Evolutionary conservation across 2,113 vertebrate species (phyloP), one percentile per base, ranked within the genome.

Genomic region (Dissostichus mawsoni): DNA sequence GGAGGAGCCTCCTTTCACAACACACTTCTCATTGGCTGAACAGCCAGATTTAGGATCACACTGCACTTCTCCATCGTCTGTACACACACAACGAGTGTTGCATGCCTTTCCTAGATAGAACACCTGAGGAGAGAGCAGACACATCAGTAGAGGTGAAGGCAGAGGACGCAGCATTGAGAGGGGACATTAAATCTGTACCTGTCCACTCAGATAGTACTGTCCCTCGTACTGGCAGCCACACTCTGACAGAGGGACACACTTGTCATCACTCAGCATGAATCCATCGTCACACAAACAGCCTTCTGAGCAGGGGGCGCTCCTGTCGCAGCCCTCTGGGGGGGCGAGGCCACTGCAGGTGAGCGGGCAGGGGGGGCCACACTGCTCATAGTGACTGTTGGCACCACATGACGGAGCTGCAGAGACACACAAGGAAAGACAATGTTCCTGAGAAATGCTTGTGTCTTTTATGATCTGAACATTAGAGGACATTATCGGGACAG

Each of bases 231-330:
- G 68, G 57, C 83, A 85, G 51, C 83, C 83, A 47, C 83, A 85
- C 29, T 85, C 78, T 14, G 78, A 29, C 0, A 81, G 8, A 36
- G 83, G 78, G 1, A 85, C 78, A 73, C 83, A 85, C 44, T 73
- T 62, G 63, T 81, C 78, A 20, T 80, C 6, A 36, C 83, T 85
- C 55, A 76, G 29, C 44, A 77, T 3, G 23, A 68, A 85, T 41
- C 68, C 73, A 4, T 81, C 63, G 2, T 85, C 73, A 36, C 83
- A 85, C 67, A 85, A 73, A 20, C 83, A 85, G 62, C 41, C 78
- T 44, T 85, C 83, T 16, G 5, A 44, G 20, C 83, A 81, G 29
- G 20, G 41, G 12, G 17, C 8, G 3, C 20, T 68, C 0, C 64
- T 51, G 3, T 81, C 78, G 18, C 83, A 85, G 56, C 55, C 73